Conservation (phyloP, 2,797 vertebrate species). For the Melanotaenia nigrans region DNA sequence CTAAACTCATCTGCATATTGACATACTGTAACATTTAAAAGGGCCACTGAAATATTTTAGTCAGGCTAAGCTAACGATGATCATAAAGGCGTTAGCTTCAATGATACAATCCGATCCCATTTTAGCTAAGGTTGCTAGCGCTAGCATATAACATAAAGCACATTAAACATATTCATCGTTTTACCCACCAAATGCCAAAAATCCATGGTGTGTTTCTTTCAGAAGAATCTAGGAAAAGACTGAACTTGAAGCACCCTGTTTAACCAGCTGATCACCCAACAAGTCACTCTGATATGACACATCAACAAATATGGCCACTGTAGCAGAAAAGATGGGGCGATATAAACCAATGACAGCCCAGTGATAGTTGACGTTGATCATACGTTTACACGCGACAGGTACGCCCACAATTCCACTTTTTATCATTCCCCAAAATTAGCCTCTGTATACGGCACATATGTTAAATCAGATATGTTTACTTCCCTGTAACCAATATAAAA, state of each 20-base stretch:
- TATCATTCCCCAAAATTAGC: background rate
- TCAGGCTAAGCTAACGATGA: slow-evolving; percentile 45
- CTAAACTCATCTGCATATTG: background rate
- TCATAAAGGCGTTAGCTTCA: slow-evolving; percentile 42
- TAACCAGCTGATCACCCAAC: slow-evolving; percentile 61
- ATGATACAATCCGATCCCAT: slow-evolving; percentile 4
- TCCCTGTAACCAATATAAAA: background rate
- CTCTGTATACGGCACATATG: background rate
- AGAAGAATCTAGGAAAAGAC: background rate
- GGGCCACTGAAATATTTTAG: slow-evolving; percentile 6
- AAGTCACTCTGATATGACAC: slow-evolving; percentile 83
- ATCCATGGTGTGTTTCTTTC: slow-evolving; percentile 60
- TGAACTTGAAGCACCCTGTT: slow-evolving; percentile 44
- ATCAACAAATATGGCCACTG: slow-evolving; percentile 89
- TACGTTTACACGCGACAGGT: slow-evolving; percentile 19
- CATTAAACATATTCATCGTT: background rate
- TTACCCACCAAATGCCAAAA: slow-evolving; percentile 61
- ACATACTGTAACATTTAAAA: slow-evolving; percentile 11
- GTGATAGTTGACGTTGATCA: slow-evolving; percentile 29
- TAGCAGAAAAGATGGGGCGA: slow-evolving; percentile 26
- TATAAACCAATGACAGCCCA: slow-evolving; percentile 63
- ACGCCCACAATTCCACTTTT: slow-evolving; percentile 7
- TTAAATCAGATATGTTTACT: background rate
- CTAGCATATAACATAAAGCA: slow-evolving; percentile 8
- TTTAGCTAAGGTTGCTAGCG: slow-evolving; percentile 30